Evolutionary conservation across 2,797 vertebrate genomes (phyloP).

Genomic region (Rhyacichthys aspro): DNA sequence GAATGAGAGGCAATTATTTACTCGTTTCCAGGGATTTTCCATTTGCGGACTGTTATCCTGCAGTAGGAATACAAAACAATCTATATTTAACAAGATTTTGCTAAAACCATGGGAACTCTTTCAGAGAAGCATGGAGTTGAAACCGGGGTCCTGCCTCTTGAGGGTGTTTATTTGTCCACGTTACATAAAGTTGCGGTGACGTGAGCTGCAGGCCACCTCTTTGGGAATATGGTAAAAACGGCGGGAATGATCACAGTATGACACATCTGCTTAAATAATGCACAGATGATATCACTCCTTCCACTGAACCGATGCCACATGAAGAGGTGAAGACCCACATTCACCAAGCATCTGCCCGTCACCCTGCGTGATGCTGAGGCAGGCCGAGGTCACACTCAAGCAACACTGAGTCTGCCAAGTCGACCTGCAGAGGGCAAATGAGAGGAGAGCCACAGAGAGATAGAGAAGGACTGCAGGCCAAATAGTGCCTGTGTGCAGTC

Average conservation of each 20-base stretch:
- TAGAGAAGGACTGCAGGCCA: conserved; percentile 38
- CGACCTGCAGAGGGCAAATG: conserved; percentile 49
- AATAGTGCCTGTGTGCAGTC: conserved; percentile 56
- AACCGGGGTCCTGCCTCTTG: conserved; percentile 22
- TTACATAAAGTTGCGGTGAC: conserved; percentile 37
- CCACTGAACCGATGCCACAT: conserved; percentile 35
- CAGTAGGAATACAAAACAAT: conserved; percentile 28
- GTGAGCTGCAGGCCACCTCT: conserved; percentile 1
- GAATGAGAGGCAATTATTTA: not conserved
- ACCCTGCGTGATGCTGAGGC: conserved; percentile 19
- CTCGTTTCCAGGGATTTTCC: conserved; percentile 15
- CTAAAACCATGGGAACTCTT: conserved; percentile 52
- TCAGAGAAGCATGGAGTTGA: conserved; percentile 16
- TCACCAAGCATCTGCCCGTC: conserved; percentile 29
- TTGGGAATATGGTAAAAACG: conserved; percentile 16
- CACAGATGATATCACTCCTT: conserved; percentile 53
- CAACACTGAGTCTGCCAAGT: conserved; percentile 34
- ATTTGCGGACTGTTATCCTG: conserved; percentile 31
- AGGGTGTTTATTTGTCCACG: conserved; percentile 43
- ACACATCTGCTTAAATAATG: conserved; percentile 35
- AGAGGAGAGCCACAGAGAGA: too few relatives aligned
- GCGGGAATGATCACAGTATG: conserved; percentile 10
- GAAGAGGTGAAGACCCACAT: conserved; percentile 29
- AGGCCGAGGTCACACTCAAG: conserved; percentile 35
- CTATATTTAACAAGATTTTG: conserved; percentile 55